Base-by-base conservation (phyloP, 2,888 invertebrate species). In the Stramonita haemastoma region DNA sequence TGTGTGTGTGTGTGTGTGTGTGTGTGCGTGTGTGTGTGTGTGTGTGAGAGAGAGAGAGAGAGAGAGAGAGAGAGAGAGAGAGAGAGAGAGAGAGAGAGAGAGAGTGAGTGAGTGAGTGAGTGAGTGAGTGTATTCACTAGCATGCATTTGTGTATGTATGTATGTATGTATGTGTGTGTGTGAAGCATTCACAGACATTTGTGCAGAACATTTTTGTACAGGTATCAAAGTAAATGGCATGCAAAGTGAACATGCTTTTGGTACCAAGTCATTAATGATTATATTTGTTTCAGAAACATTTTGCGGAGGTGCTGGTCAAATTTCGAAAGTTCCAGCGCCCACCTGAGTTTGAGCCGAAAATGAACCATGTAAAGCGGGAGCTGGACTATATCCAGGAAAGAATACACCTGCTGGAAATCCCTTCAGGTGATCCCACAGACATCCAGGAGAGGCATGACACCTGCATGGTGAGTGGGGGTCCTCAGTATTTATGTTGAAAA, bases 321-420 rank as follows among this genome's bases (percentile, higher is more conserved):
- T 96, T 96, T 92, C 93, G 93, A 36, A 95, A 95, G 92, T 96
- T 96, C 91, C 96, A 96, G 93, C 93, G 96, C 81, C 96, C 96
- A 66, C 93, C 95, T 29, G 96, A 96, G 92, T 97, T 98, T 92
- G 97, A 97, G 93, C 97, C 97, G 13, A 97, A 97, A 90, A 96
- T 98, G 92, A 97, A 97, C 91, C 96, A 97, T 77, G 97, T 98
- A 57, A 96, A 97, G 91, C 96, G 97, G 29, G 97, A 97, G 95
- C 96, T 98, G 91, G 96, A 97, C 73, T 97, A 97, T 88, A 97
- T 98, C 93, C 97, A 98, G 95, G 97, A 97, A 92, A 97, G 97
- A 5, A 97, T 97, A 92, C 97, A 97, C 93, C 97, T 98, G 90
- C 95, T 98, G 56, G 97, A 97, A 95, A 96, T 98, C 81, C 97